These are phyloP conservation scores for Erannis defoliaria DNA, from an alignment of 2,888 invertebrate species.

Conservation along the genomic window DNA sequence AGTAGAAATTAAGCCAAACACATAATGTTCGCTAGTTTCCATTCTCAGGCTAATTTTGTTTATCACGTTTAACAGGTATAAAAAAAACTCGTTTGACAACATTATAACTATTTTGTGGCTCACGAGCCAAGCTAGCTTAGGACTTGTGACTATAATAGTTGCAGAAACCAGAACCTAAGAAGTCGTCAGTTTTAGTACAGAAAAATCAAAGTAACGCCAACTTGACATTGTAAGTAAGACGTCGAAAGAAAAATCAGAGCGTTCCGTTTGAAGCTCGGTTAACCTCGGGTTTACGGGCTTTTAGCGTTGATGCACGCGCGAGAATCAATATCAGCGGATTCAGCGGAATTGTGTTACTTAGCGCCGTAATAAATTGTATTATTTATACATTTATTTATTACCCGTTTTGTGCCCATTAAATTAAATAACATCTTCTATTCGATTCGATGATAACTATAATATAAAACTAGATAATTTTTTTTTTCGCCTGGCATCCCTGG, in stretches of 20 bases:
- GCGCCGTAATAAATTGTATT: slow-evolving; percentile 3
- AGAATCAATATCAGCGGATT: slow-evolving; percentile 14
- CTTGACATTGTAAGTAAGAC: slow-evolving; percentile 14
- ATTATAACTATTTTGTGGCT: too few relatives aligned
- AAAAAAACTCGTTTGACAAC: too few relatives aligned
- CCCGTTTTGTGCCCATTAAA: background rate
- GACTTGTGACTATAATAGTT: too few relatives aligned
- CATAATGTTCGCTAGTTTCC: too few relatives aligned
- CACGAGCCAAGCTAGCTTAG: too few relatives aligned
- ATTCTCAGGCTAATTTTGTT: too few relatives aligned
- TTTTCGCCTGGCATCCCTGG: too few relatives aligned
- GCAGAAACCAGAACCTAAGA: too few relatives aligned
- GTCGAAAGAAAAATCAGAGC: slow-evolving; percentile 4
- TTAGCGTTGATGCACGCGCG: slow-evolving; percentile 10
- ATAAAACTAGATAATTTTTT: too few relatives aligned
- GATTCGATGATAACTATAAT: background rate
- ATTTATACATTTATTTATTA: slow-evolving; percentile 9
- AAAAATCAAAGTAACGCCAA: background rate
- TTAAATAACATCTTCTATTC: background rate
- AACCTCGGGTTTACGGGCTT: slow-evolving; percentile 25
- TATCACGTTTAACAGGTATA: too few relatives aligned
- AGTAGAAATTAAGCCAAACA: too few relatives aligned
- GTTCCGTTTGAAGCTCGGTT: slow-evolving; percentile 13
- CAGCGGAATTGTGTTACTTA: slow-evolving; percentile 16
- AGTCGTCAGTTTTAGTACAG: background rate